Evolutionary conservation across 2,888 invertebrate species (phyloP).

Genomic region (Criorhina ranunculi): DNA sequence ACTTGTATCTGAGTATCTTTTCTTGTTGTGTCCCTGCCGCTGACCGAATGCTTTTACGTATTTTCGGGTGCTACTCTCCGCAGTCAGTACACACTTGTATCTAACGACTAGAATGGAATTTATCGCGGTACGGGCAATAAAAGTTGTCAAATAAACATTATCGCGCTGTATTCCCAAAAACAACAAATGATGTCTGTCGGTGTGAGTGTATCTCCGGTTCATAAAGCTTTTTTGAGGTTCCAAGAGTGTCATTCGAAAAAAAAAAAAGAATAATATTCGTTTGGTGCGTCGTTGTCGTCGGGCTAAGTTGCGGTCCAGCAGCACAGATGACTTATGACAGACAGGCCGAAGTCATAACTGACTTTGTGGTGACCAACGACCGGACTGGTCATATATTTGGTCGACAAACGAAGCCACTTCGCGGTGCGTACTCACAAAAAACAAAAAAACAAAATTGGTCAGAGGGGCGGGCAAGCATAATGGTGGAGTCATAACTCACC

Average conservation of each 20-base stretch:
- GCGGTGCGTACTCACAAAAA: conserved; percentile 10
- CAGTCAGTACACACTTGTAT: conserved; percentile 21
- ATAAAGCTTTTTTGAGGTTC: conserved; percentile 45
- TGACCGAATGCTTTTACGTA: conserved; percentile 26
- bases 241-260: conserved; percentile 42
- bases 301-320: conserved; percentile 24
- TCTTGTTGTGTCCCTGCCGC: neutral
- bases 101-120: conserved; percentile 76
- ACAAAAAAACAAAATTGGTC: conserved; percentile 3
- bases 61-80: conserved; percentile 34
- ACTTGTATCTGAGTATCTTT: conserved; percentile 39
- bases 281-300: conserved; percentile 9
- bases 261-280: conserved; percentile 48
- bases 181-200: conserved; percentile 23
- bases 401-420: conserved; percentile 72
- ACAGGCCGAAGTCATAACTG: conserved; percentile 73
- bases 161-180: conserved; percentile 57
- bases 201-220: conserved; percentile 8
- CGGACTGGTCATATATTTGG: conserved; percentile 68
- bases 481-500: conserved; percentile 63
- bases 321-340: conserved; percentile 69
- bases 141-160: conserved; percentile 79
- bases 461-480: conserved; percentile 27
- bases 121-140: conserved; percentile 78
- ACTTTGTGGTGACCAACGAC: conserved; percentile 76